Conservation (phyloP, 30 jellyfish, hydroid and myxozoan genomes). For the Haliclystus octoradiatus region DNA sequence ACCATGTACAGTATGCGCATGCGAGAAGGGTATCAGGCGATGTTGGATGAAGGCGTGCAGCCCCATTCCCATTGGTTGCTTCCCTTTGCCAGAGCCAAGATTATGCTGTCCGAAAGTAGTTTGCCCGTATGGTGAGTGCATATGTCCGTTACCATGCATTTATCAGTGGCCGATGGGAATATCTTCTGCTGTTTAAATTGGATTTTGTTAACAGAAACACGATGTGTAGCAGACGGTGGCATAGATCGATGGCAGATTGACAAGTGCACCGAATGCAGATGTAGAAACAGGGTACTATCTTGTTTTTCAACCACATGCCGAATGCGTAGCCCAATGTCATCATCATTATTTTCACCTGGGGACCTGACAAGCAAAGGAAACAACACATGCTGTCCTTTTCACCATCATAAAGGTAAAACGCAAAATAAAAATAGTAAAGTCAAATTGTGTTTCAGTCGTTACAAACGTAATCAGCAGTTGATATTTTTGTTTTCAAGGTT, state of each 20-base stretch:
- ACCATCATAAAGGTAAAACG: too few species aligned
- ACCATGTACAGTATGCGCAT: conserved; percentile 7
- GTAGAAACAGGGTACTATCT: conserved; percentile 1
- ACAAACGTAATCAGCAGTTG: too few species aligned
- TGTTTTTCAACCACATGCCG: conserved; percentile 10
- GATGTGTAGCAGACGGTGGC: neutral
- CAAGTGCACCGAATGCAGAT: conserved; percentile 6
- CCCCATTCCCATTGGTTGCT: conserved; percentile 13
- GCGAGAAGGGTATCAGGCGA: neutral
- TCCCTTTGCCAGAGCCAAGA: conserved; percentile 2
- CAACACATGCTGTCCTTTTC: neutral
- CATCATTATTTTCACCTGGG: too few species aligned
- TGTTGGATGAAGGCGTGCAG: conserved; percentile 14
- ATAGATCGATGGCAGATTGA: neutral
- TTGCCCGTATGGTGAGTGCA: conserved; percentile 8
- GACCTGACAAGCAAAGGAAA: conserved; percentile 1
- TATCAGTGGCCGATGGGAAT: too few species aligned
- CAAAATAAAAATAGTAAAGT: too few species aligned
- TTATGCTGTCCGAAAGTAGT: conserved; percentile 14
- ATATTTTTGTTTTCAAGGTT: neutral
- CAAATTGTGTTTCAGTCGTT: too few species aligned
- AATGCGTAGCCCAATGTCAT: too few species aligned
- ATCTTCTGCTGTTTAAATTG: neutral
- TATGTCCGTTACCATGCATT: too few species aligned
- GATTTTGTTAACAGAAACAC: neutral